A percentile compares a stretch with the other conserved stretches of the same genome.
phyloP scores from a whole-genome alignment of 2,888 invertebrate species.

The Chrysolina haemoptera region DNA sequence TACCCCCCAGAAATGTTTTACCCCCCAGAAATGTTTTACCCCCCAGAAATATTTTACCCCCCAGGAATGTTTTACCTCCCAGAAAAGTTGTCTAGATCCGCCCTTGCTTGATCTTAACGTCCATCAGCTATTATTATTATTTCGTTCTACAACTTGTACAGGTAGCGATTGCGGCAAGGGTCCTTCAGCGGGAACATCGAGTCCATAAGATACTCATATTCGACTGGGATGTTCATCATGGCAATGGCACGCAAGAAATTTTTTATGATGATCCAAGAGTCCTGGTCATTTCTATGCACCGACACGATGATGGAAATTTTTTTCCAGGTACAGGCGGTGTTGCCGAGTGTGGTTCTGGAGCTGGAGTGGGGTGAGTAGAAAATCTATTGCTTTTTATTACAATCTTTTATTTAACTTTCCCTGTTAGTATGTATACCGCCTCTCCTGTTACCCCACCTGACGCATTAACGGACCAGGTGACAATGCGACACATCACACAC shows the following conservation, averaged over 20 bases:
- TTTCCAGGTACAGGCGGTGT: conserved; percentile 99
- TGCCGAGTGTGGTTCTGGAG: conserved; percentile 91
- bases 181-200: conserved; percentile 87
- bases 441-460: too few species aligned
- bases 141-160: conserved; percentile 2
- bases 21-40: too few species aligned
- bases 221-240: conserved; percentile 99
- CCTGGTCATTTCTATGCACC: conserved; percentile 96
- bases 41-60: too few species aligned
- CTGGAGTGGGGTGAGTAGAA: conserved; percentile 83
- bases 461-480: too few species aligned
- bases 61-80: too few species aligned
- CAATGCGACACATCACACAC: too few species aligned
- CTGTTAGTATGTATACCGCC: too few species aligned
- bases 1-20: too few species aligned
- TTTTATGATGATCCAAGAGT: conserved; percentile 96
- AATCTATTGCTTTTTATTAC: neutral
- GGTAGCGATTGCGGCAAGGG: conserved; percentile 92
- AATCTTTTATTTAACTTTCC: too few species aligned
- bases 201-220: conserved; percentile 93
- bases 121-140: neutral
- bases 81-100: too few species aligned
- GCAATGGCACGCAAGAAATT: conserved; percentile 98
- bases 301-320: conserved; percentile 99
- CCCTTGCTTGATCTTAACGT: neutral